A percentile compares a stretch with the other conserved stretches of the same genome.
Evolutionary conservation across 2,797 vertebrate genomes (phyloP).

Genomic region (Melanogrammus aeglefinus): DNA sequence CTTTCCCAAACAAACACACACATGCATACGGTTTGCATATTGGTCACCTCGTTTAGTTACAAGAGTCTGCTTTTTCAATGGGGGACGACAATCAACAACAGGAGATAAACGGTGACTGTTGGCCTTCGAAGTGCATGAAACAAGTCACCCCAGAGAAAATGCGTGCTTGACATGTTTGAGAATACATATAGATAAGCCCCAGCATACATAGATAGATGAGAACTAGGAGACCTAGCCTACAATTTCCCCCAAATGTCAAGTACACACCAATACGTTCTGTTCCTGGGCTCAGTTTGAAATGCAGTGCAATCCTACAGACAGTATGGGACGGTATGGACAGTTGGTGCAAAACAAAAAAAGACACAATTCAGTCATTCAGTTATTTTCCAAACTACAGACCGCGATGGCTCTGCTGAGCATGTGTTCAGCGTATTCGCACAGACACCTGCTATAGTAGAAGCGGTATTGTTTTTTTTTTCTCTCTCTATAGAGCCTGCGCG

Average conservation of each 20-base stretch:
- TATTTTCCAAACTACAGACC: too few species aligned
- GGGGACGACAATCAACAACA: background rate
- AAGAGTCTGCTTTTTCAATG: slow-evolving; percentile 12
- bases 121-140: background rate
- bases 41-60: slow-evolving; percentile 49
- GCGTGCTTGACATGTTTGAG: too few species aligned
- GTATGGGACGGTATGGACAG: too few species aligned
- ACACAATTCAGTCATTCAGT: too few species aligned
- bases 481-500: background rate
- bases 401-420: too few species aligned
- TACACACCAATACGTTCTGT: background rate
- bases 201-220: too few species aligned
- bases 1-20: slow-evolving; percentile 48
- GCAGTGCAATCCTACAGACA: slow-evolving; percentile 19
- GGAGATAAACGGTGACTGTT: background rate
- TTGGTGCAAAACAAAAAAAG: too few species aligned
- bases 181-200: too few species aligned
- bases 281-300: slow-evolving; percentile 26
- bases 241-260: too few species aligned
- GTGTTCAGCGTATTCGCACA: too few species aligned
- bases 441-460: too few species aligned
- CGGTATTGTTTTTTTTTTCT: background rate
- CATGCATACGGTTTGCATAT: slow-evolving; percentile 68
- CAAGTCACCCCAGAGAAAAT: background rate
- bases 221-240: too few species aligned